These are phyloP conservation scores for Capitulum mitella DNA, from an alignment of 2,888 invertebrate species.

Conservation along the genomic window DNA sequence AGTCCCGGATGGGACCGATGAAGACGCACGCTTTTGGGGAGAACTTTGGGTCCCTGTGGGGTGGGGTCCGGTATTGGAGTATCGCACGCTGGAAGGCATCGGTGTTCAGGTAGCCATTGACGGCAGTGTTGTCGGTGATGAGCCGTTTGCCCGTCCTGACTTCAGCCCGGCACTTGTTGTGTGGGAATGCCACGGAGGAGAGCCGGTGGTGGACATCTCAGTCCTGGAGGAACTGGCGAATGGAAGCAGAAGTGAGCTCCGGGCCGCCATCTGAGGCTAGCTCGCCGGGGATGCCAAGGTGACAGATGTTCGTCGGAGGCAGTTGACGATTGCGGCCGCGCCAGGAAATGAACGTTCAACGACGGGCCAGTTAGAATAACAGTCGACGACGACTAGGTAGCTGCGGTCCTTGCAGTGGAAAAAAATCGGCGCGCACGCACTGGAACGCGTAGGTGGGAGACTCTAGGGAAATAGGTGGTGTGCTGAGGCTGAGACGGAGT, in stretches of 20 bases:
- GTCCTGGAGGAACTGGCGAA: constrained; percentile 16
- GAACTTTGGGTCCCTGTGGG: constrained; percentile 26
- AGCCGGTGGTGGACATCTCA: constrained; percentile 26
- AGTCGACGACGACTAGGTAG: constrained; percentile 28
- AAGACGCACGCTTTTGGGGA: constrained; percentile 29
- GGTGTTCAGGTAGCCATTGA: constrained; percentile 27
- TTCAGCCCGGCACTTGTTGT: constrained; percentile 29
- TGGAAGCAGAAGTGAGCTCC: constrained; percentile 26
- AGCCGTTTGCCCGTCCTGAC: constrained; percentile 26
- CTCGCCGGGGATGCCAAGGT: constrained; percentile 28
- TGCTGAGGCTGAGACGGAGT: constrained; percentile 29
- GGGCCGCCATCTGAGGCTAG: constrained; percentile 28
- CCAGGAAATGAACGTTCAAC: constrained; percentile 5
- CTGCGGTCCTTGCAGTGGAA: constrained; percentile 24
- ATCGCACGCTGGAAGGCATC: constrained; percentile 27
- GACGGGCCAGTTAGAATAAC: constrained; percentile 28
- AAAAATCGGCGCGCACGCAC: constrained; percentile 24
- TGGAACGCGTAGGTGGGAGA: constrained; percentile 27
- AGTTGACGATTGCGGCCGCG: constrained; percentile 18
- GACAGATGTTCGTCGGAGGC: constrained; percentile 18
- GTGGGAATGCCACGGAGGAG: constrained; percentile 27
- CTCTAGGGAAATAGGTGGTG: constrained; percentile 22
- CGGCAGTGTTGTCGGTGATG: constrained; percentile 27
- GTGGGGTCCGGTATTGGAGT: constrained; percentile 29
- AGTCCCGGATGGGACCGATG: constrained; percentile 28